Conservation (phyloP, 2,113 vertebrate genomes). For the Brachypteracias leptosomus region DNA sequence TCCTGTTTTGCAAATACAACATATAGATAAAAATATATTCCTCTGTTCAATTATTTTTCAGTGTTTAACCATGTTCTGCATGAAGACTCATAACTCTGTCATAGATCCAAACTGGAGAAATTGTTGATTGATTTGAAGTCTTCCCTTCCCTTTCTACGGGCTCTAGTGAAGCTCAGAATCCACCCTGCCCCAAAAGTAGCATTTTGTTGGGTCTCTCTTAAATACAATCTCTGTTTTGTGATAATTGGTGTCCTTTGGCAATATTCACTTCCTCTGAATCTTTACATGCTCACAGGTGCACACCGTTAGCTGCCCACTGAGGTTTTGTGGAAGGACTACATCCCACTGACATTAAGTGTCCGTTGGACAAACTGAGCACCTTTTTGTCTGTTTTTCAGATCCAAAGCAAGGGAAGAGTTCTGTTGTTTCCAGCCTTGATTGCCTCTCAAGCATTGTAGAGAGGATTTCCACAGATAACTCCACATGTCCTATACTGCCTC, state of each 20-base stretch:
- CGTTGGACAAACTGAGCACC: not conserved
- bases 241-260: not conserved
- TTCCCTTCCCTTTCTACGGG: not conserved
- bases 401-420: slow-evolving; percentile 80
- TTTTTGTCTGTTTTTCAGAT: slow-evolving; percentile 64
- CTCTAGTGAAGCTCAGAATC: not conserved
- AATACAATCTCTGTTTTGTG: not conserved
- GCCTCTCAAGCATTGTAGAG: slow-evolving; percentile 97
- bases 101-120: not conserved
- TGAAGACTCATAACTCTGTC: not conserved
- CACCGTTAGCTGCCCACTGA: not conserved
- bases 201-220: not conserved
- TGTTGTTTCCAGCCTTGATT: slow-evolving; percentile 93
- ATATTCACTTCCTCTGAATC: not conserved
- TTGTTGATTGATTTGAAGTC: not conserved
- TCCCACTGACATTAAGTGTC: not conserved
- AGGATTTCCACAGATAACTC: slow-evolving; percentile 91
- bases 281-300: not conserved
- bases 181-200: not conserved
- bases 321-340: not conserved
- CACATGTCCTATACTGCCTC: slow-evolving; percentile 71
- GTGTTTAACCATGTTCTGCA: not conserved
- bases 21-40: not conserved
- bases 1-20: not conserved
- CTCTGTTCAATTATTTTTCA: not conserved